Conservation (phyloP, 2,888 invertebrate genomes). For the Frankliniella intonsa region DNA sequence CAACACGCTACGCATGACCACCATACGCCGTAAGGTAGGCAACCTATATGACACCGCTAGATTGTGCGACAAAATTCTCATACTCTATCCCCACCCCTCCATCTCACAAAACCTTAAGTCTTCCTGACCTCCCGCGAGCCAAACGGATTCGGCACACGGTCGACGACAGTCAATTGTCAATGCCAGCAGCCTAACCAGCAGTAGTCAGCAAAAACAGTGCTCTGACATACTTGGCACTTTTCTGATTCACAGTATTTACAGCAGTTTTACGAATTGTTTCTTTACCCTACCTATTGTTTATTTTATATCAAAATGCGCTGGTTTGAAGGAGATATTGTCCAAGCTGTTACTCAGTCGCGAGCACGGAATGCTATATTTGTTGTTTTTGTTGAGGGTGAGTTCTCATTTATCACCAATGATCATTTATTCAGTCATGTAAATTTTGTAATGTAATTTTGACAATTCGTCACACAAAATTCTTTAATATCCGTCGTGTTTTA, state of each 20-base stretch:
- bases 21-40: too few relatives aligned
- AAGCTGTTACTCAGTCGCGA: constrained; percentile 74
- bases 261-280: not conserved
- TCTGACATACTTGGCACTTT: not conserved
- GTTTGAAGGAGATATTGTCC: constrained; percentile 76
- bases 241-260: not conserved
- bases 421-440: not conserved
- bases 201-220: not conserved
- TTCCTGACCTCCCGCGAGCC: too few relatives aligned
- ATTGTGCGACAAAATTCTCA: too few relatives aligned
- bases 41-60: too few relatives aligned
- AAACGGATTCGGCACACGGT: too few relatives aligned
- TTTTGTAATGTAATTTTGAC: too few relatives aligned
- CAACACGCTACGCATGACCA: too few relatives aligned
- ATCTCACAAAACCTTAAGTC: too few relatives aligned
- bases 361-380: constrained; percentile 74
- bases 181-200: not conserved
- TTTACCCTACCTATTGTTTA: not conserved
- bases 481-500: too few relatives aligned
- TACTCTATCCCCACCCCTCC: too few relatives aligned
- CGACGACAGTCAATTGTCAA: not conserved
- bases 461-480: too few relatives aligned
- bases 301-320: constrained; percentile 64
- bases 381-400: constrained; percentile 72
- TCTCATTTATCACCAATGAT: not conserved